phyloP scores from a whole-genome alignment of 92 coral and sea anemone genomes.

The Pocillopora meandrina region DNA sequence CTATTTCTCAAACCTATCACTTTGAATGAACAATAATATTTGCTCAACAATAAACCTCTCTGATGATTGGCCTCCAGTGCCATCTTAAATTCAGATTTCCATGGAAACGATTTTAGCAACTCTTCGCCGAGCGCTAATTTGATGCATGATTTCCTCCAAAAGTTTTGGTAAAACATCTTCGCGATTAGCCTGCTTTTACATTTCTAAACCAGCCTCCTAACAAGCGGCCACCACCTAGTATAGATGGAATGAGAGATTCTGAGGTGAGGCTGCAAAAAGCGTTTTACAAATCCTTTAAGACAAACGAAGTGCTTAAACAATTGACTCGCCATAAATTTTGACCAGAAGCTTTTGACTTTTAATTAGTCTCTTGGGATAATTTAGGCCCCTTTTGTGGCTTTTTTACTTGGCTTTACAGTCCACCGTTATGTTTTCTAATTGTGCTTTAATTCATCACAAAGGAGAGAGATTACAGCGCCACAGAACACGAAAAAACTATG shows the following conservation, averaged over 20 bases:
- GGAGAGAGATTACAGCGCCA: neutral
- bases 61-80: no score
- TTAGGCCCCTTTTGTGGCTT: constrained; percentile 1
- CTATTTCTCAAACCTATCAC: no score
- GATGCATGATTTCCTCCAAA: neutral
- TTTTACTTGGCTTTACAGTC: neutral
- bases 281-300: constrained; percentile 16
- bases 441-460: neutral
- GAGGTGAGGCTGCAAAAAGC: constrained; percentile 1
- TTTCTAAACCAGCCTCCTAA: neutral
- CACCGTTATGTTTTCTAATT: neutral
- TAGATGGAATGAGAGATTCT: constrained; percentile 12
- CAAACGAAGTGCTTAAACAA: no score
- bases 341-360: constrained; percentile 20
- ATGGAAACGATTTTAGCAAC: no score
- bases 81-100: no score
- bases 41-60: no score
- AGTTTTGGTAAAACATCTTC: neutral
- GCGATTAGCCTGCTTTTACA: neutral
- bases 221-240: neutral
- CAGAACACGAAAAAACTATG: neutral
- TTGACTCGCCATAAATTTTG: neutral
- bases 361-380: neutral
- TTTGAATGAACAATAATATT: no score
- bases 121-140: neutral